Conservation (phyloP, 2,113 vertebrate genomes). For the Oreamnos americanus region DNA sequence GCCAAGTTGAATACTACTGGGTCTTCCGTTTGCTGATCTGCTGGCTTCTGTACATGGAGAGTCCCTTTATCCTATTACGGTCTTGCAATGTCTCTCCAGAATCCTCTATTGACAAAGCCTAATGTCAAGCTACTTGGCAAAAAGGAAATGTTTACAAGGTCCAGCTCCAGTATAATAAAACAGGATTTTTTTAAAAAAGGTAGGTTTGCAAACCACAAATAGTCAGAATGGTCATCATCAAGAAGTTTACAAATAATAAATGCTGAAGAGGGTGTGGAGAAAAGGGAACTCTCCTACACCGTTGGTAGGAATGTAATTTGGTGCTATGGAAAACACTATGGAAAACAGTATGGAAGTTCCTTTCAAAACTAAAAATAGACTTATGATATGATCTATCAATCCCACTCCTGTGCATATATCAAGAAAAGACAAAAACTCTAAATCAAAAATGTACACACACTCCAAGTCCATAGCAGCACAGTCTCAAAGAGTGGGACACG, state of each 20-base stretch:
- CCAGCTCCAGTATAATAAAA: neutral
- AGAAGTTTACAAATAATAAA: neutral
- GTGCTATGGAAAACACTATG: no score
- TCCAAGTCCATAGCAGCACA: neutral
- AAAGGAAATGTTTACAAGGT: neutral
- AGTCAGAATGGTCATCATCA: neutral
- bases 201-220: neutral
- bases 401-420: neutral
- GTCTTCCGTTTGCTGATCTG: neutral
- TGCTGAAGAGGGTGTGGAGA: neutral
- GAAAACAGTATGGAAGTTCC: neutral
- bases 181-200: neutral
- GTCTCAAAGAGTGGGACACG: no score
- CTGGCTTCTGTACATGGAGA: neutral
- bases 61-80: neutral
- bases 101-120: neutral
- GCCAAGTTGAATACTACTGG: neutral
- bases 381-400: neutral
- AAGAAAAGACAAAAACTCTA: neutral
- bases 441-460: neutral
- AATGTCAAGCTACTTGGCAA: neutral
- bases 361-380: neutral
- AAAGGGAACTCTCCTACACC: neutral
- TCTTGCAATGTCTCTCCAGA: neutral
- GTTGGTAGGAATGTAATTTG: neutral